A percentile compares a stretch with the other conserved stretches of the same genome.
Conservation (phyloP, 2,797 vertebrate genomes). For the Sebastes oblongus region DNA sequence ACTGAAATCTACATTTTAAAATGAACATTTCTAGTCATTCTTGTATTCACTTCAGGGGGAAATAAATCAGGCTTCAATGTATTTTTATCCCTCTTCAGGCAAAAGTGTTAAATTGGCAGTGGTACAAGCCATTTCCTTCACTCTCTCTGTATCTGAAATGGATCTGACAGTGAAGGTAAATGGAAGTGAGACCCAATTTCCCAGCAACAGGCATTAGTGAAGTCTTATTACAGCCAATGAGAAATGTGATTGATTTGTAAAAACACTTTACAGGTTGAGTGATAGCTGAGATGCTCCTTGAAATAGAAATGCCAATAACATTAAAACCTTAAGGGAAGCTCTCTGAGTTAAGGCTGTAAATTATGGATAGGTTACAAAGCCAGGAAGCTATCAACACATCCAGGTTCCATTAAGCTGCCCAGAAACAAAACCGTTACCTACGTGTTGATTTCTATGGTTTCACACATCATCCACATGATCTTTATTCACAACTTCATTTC, state of each 20-base stretch:
- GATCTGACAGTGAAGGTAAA: constrained; percentile 7
- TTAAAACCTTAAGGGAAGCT: neutral
- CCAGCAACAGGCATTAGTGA: constrained; percentile 33
- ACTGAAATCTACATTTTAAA: neutral
- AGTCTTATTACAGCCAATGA: constrained; percentile 24
- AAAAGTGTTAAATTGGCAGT: neutral
- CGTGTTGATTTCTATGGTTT: neutral
- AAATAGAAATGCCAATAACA: constrained; percentile 47
- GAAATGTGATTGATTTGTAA: constrained; percentile 38
- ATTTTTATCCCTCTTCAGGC: neutral
- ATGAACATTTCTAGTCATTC: neutral
- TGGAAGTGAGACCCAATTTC: constrained; percentile 28
- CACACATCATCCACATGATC: neutral
- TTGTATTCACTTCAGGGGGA: neutral
- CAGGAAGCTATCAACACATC: neutral
- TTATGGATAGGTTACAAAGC: constrained; percentile 20
- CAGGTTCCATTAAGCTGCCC: neutral
- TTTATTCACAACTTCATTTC: neutral
- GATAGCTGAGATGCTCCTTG: constrained; percentile 1
- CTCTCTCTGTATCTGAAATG: neutral
- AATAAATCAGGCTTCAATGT: neutral
- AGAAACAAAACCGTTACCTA: neutral
- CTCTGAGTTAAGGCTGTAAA: constrained; percentile 6
- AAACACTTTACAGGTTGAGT: constrained; percentile 13
- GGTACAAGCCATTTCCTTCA: neutral